Evolutionary conservation across 2,888 invertebrate genomes (phyloP).

Genomic region (Orchesellides sinensis): DNA sequence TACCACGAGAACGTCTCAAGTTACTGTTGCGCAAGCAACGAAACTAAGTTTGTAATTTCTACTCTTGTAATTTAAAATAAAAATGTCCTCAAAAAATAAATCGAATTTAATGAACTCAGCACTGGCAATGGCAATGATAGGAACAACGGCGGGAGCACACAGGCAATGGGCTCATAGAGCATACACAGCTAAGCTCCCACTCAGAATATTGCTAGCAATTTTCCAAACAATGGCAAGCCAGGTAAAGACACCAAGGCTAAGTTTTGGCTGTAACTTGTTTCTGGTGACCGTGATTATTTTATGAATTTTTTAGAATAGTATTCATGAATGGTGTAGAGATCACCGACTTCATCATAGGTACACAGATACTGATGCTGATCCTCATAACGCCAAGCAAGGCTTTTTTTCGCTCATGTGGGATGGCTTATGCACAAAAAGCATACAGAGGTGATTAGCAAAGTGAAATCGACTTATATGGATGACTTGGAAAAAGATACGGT

Average conservation of each 20-base stretch:
- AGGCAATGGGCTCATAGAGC: constrained; percentile 96
- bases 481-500: constrained; percentile 91
- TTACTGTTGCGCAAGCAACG: no score
- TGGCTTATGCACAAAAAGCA: constrained; percentile 95
- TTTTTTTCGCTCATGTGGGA: constrained; percentile 98
- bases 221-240: constrained; percentile 96
- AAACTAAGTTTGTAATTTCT: no score
- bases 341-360: constrained; percentile 90
- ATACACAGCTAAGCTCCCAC: constrained; percentile 96
- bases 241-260: constrained; percentile 79
- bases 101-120: no score
- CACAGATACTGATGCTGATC: constrained; percentile 90
- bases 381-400: constrained; percentile 89
- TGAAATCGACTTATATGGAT: constrained; percentile 90
- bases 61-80: no score
- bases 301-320: constrained; percentile 86
- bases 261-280: no score
- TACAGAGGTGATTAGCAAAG: constrained; percentile 90
- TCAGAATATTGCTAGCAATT: constrained; percentile 86
- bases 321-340: constrained; percentile 91
- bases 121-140: constrained; percentile 87
- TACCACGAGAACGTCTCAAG: no score
- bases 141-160: constrained; percentile 99
- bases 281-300: background rate
- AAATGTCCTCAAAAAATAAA: no score